These are phyloP conservation scores for Plutella xylostella DNA, from an alignment of 2,888 invertebrate genomes.

Conservation along the genomic window DNA sequence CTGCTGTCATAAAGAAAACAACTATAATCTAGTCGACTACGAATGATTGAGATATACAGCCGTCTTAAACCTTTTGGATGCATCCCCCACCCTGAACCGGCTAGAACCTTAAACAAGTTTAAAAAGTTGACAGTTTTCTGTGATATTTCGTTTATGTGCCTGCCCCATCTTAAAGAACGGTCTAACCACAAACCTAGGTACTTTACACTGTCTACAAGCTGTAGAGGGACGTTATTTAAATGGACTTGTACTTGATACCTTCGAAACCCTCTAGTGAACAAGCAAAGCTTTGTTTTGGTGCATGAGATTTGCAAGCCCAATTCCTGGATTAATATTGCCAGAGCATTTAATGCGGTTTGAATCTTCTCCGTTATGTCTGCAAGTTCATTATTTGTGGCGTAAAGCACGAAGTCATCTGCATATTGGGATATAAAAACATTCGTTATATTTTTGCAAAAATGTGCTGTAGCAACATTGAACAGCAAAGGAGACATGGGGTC, in stretches of 20 bases:
- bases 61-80: conserved; percentile 7
- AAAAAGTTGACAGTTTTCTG: background rate
- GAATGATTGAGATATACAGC: conserved; percentile 5
- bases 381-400: background rate
- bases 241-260: background rate
- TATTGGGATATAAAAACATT: conserved; percentile 1
- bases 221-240: background rate
- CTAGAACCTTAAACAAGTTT: conserved; percentile 3
- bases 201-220: background rate
- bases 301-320: background rate
- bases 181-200: conserved; percentile 10
- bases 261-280: background rate
- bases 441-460: background rate
- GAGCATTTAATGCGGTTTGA: background rate
- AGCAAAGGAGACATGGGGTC: background rate
- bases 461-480: background rate
- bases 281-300: background rate
- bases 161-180: conserved; percentile 1
- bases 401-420: background rate
- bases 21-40: conserved; percentile 9
- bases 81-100: conserved; percentile 5
- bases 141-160: background rate
- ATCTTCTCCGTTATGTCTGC: background rate
- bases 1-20: conserved; percentile 1
- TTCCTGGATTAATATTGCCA: background rate